Conservation (phyloP, 2,797 vertebrate species). For the Centroberyx gerrardi region DNA sequence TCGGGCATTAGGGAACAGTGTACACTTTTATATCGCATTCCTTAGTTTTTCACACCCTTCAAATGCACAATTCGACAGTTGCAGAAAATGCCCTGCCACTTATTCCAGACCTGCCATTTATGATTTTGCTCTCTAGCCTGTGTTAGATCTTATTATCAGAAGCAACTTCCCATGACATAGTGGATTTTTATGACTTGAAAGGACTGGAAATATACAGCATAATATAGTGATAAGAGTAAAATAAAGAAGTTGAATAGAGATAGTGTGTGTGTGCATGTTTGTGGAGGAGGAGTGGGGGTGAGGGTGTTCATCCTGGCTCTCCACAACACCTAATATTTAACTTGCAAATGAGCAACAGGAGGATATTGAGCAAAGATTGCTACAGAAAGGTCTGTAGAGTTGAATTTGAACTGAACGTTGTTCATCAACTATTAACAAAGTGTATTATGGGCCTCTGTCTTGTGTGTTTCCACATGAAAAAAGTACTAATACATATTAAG, state of each 20-base stretch:
- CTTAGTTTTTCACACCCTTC: too few species aligned
- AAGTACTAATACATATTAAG: neutral
- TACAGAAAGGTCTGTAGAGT: conserved; percentile 1
- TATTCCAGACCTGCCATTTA: neutral
- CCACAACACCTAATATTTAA: conserved; percentile 60
- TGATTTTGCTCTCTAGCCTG: neutral
- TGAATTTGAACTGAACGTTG: neutral
- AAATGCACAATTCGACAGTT: too few species aligned
- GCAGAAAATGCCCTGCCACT: too few species aligned
- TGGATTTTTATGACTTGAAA: neutral
- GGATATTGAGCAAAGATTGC: conserved; percentile 15
- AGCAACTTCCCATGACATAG: neutral
- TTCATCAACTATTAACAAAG: neutral
- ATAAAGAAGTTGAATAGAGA: neutral
- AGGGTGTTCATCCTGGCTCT: neutral
- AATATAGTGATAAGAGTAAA: neutral
- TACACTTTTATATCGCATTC: too few species aligned
- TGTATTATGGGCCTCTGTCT: neutral
- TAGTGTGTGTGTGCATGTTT: too few species aligned
- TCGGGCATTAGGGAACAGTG: too few species aligned
- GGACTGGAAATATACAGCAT: too few species aligned
- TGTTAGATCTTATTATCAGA: neutral
- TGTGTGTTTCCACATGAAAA: neutral
- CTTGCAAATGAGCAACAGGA: conserved; percentile 74
- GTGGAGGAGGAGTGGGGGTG: neutral